Evolutionary conservation across 2,113 vertebrate species (phyloP), one percentile per base, ranked within the genome.

Genomic region (Pseudopipra pipra): DNA sequence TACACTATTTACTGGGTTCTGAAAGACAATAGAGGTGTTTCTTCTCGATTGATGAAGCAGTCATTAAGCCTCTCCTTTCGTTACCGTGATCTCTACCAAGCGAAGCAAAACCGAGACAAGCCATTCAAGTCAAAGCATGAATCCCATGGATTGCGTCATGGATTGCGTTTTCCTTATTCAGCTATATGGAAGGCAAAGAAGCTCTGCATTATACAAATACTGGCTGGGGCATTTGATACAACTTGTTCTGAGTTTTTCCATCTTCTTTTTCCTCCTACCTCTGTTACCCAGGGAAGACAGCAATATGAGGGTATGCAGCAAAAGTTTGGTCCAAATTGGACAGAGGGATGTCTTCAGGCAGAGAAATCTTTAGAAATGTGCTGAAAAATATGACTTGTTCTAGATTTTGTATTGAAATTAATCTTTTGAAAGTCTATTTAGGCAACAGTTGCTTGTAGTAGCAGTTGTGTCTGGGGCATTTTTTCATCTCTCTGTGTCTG

Each of bases 81-180:
- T 91, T 89, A 78, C 76, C 7, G 1, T 24, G 79, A 35, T 83
- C 28, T 21, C 68, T 75, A 90, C 75, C 22, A 78, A 90, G 52
- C 0, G 12, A 94, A 93, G 72, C 68, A 82, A 88, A 96, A 90
- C 65, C 1, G 0, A 94, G 74, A 61, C 76, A 77, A 92, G 76
- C 59, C 0, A 0, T 93, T 95, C 95, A 96, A 96, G 93, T 96
- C 87, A 93, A 96, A 95, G 95, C 96, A 95, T 72, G 90, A 90
- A 92, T 84, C 59, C 78, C 74, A 46, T n/a, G 44, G 39, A 65
- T 97, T 95, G 86, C 90, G 2, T 95, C 92, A 94, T 65, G 73
- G 88, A 41, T 72, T 52, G 22, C 39, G 27, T 90, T 95, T 92
- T 55, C 94, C 86, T 89, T 93, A 92, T 92, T 88, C 92, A 92